A percentile compares a stretch with the other conserved stretches of the same genome.
These are phyloP conservation scores for Ctena decussata DNA, from an alignment of 2,888 invertebrate species.

Conservation along the genomic window DNA sequence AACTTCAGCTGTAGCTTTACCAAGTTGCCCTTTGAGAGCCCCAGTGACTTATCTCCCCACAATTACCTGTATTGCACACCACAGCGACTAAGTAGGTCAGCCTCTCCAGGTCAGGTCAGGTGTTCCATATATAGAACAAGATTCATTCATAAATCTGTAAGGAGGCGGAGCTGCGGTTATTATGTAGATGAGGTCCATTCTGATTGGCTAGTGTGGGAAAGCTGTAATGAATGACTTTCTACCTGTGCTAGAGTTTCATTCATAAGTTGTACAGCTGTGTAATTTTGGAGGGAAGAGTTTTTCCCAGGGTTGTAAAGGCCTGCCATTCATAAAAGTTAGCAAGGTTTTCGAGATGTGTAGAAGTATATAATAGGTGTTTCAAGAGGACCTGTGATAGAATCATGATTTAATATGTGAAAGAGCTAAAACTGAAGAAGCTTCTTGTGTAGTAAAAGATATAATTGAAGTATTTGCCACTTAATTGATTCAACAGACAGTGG, in stretches of 20 bases:
- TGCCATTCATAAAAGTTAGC: slow-evolving; percentile 57
- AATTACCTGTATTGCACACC: slow-evolving; percentile 48
- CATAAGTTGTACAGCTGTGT: slow-evolving; percentile 66
- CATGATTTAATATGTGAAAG: slow-evolving; percentile 17
- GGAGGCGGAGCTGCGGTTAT: slow-evolving; percentile 55
- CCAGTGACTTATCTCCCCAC: slow-evolving; percentile 17
- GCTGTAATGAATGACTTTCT: slow-evolving; percentile 37
- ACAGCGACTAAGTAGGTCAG: slow-evolving; percentile 51
- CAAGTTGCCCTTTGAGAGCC: not conserved
- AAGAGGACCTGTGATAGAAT: slow-evolving; percentile 2
- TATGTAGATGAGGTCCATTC: slow-evolving; percentile 71
- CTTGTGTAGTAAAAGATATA: not conserved
- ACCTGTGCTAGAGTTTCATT: slow-evolving; percentile 57
- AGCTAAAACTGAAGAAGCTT: not conserved
- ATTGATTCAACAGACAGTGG: slow-evolving; percentile 5
- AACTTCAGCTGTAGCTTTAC: not conserved
- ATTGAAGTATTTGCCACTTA: not conserved
- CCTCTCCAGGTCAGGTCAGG: slow-evolving; percentile 60
- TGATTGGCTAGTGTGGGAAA: slow-evolving; percentile 58
- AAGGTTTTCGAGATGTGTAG: not conserved
- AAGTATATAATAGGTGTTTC: slow-evolving; percentile 10
- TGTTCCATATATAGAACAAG: slow-evolving; percentile 62
- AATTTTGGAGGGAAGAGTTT: slow-evolving; percentile 68
- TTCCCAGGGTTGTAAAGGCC: slow-evolving; percentile 64
- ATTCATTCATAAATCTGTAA: slow-evolving; percentile 70